Conservation (phyloP, 2,888 invertebrate genomes). For the Ornithoptera priamus region DNA sequence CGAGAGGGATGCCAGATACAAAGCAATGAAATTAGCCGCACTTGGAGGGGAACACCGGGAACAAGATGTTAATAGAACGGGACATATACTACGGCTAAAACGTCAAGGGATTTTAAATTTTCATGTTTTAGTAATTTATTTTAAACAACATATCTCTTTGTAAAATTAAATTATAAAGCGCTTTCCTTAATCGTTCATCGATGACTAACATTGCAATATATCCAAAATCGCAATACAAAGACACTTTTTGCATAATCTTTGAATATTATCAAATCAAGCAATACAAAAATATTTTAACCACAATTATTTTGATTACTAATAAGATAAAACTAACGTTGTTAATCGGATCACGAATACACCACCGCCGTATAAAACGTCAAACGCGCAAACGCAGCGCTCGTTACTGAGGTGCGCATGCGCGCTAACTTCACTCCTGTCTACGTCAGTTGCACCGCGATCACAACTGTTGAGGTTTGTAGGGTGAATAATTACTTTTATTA, state of each 20-base stretch:
- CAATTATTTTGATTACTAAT: constrained; percentile 38
- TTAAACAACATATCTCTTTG: constrained; percentile 10
- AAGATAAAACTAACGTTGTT: constrained; percentile 74
- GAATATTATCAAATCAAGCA: constrained; percentile 53
- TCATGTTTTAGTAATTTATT: neutral
- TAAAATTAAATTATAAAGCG: constrained; percentile 36
- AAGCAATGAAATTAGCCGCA: constrained; percentile 59
- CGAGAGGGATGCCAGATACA: constrained; percentile 51
- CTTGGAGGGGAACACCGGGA: constrained; percentile 56
- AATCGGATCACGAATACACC: constrained; percentile 78
- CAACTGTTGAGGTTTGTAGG: constrained; percentile 20
- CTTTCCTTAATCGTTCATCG: constrained; percentile 46
- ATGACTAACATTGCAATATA: constrained; percentile 43
- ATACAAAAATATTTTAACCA: constrained; percentile 42
- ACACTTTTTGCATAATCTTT: neutral
- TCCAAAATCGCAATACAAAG: constrained; percentile 29
- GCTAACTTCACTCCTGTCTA: constrained; percentile 64
- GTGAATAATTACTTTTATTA: constrained; percentile 1
- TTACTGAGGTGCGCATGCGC: constrained; percentile 74
- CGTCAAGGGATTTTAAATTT: constrained; percentile 44
- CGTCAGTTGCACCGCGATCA: constrained; percentile 45
- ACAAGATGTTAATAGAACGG: constrained; percentile 68
- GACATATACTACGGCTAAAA: constrained; percentile 63
- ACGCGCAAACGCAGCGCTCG: constrained; percentile 78
- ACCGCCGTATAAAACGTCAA: constrained; percentile 79